phyloP scores from a whole-genome alignment of 2,113 vertebrate species.

The Australoheros scitulus region DNA sequence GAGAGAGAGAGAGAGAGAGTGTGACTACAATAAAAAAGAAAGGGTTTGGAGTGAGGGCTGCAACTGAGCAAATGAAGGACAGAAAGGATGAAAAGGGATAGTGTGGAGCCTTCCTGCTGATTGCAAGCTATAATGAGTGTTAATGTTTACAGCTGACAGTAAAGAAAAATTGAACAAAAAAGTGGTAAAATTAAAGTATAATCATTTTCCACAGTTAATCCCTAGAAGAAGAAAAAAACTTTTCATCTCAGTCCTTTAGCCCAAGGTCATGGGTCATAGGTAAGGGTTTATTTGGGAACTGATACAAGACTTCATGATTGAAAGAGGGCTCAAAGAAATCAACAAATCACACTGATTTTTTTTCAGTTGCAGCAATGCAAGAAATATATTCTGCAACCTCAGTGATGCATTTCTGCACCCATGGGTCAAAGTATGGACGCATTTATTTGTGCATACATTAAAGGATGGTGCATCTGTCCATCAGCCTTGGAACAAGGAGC shows the following conservation, averaged over 20 bases:
- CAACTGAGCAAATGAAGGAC: constrained; percentile 53
- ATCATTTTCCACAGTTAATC: constrained; percentile 39
- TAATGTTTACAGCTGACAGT: constrained; percentile 48
- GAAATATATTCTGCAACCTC: not conserved
- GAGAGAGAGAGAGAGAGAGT: constrained; percentile 47
- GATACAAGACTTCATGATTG: not conserved
- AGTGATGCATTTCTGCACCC: not conserved
- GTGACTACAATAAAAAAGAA: constrained; percentile 56
- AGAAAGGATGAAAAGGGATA: constrained; percentile 31
- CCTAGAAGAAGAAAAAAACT: not conserved
- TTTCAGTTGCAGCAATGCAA: not conserved
- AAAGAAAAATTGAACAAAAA: constrained; percentile 60
- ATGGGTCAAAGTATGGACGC: not conserved
- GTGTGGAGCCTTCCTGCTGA: constrained; percentile 61
- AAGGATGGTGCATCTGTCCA: not conserved
- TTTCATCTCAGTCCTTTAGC: not conserved
- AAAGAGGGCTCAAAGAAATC: not conserved
- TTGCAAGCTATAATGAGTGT: constrained; percentile 38
- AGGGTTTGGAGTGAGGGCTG: constrained; percentile 16
- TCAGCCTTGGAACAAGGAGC: not conserved
- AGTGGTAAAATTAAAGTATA: constrained; percentile 53
- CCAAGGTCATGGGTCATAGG: constrained; percentile 36
- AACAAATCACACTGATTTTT: not conserved
- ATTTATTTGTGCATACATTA: not conserved
- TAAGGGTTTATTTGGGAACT: not conserved